phyloP scores from a whole-genome alignment of 1,140 invertebrate genomes.

The Tetraneura akinire region DNA sequence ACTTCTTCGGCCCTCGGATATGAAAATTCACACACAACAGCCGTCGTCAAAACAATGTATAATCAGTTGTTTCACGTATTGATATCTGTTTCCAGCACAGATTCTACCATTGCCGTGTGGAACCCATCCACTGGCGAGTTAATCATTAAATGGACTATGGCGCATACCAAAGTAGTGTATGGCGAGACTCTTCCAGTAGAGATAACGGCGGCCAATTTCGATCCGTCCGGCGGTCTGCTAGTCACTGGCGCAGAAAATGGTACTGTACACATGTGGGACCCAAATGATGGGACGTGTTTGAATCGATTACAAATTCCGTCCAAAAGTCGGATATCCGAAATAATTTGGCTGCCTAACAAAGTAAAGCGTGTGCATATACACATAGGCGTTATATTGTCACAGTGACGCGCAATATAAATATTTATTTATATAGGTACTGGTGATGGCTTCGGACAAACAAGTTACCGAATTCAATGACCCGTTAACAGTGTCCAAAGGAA shows the following conservation, averaged over 20 bases:
- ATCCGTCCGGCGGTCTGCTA: constrained; percentile 69
- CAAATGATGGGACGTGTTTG: constrained; percentile 72
- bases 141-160: constrained; percentile 66
- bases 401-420: background rate
- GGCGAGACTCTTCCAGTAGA: constrained; percentile 67
- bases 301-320: constrained; percentile 31
- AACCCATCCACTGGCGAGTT: constrained; percentile 59
- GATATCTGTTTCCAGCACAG: background rate
- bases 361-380: too few relatives aligned
- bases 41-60: background rate
- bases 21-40: background rate
- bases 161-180: constrained; percentile 66
- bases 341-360: background rate
- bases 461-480: constrained; percentile 72
- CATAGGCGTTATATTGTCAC: too few relatives aligned
- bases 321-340: too few relatives aligned
- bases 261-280: constrained; percentile 73
- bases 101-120: constrained; percentile 4
- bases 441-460: constrained; percentile 70
- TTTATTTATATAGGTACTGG: constrained; percentile 63
- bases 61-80: background rate
- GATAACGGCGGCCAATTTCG: constrained; percentile 76
- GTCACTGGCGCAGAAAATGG: constrained; percentile 69
- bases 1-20: background rate
- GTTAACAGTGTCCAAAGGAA: constrained; percentile 62